phyloP scores from a whole-genome alignment of 2,888 invertebrate genomes.

The Baccha elongata region DNA sequence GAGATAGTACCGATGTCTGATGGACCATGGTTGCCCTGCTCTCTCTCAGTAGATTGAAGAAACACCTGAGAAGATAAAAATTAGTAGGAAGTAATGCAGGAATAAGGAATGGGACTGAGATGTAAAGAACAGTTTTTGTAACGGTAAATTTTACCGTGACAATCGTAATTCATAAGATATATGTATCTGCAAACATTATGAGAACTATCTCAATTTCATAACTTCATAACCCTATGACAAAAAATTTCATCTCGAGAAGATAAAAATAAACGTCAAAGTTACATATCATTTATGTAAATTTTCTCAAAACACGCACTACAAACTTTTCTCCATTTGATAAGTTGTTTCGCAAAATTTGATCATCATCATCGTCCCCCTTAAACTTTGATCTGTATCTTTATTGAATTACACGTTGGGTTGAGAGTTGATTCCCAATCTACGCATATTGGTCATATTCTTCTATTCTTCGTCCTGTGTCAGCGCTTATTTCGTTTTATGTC shows the following conservation, averaged over 20 bases:
- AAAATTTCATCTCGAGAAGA: not conserved
- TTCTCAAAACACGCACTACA: not conserved
- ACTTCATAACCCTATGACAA: not conserved
- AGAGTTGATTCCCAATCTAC: not conserved
- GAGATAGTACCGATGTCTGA: too few species aligned
- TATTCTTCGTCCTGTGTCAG: constrained; percentile 49
- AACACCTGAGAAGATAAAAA: too few species aligned
- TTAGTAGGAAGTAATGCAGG: too few species aligned
- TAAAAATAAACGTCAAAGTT: not conserved
- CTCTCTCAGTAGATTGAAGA: too few species aligned
- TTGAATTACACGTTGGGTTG: constrained; percentile 26
- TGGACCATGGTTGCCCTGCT: too few species aligned
- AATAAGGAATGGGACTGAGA: too few species aligned
- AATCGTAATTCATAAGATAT: too few species aligned
- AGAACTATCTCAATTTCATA: not conserved
- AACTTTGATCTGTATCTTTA: constrained; percentile 51
- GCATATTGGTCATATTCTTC: not conserved
- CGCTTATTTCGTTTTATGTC: constrained; percentile 55
- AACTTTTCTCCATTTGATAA: constrained; percentile 18
- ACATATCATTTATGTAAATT: not conserved
- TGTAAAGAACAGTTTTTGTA: too few species aligned
- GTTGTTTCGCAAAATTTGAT: constrained; percentile 23
- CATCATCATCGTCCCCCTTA: constrained; percentile 4
- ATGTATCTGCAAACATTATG: not conserved
- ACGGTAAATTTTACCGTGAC: too few species aligned